Evolutionary conservation across 2,888 invertebrate genomes (phyloP).

Genomic region (Mantis religiosa): DNA sequence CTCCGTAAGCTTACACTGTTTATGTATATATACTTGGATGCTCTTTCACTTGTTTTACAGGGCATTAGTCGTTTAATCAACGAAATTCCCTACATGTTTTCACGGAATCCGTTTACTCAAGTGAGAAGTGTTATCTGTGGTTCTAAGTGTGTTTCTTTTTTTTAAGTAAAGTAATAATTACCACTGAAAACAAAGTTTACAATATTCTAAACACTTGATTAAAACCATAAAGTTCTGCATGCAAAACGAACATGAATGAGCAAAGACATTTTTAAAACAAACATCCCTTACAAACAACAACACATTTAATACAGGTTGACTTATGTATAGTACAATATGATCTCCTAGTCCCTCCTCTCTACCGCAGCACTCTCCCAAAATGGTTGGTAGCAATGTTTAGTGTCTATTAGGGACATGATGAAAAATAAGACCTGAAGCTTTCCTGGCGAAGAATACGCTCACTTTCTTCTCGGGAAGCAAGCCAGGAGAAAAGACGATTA

Average conservation of each 20-base stretch:
- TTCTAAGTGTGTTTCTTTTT: neutral
- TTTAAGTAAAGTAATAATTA: neutral
- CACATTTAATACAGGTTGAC: neutral
- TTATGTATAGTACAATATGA: too few relatives aligned
- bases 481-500: too few relatives aligned
- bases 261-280: neutral
- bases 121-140: neutral
- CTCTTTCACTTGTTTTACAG: too few relatives aligned
- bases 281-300: neutral
- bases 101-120: neutral
- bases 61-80: neutral
- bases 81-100: neutral
- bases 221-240: neutral
- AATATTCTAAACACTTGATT: neutral
- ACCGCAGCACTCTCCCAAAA: too few relatives aligned
- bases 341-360: too few relatives aligned
- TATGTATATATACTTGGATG: too few relatives aligned
- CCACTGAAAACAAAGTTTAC: neutral
- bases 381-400: too few relatives aligned
- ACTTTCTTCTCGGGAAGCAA: too few relatives aligned
- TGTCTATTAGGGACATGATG: too few relatives aligned
- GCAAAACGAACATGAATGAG: neutral
- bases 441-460: too few relatives aligned
- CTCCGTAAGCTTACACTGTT: too few relatives aligned
- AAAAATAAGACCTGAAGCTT: too few relatives aligned